Evolutionary conservation across 2,888 invertebrate genomes (phyloP), one percentile per base, ranked within the genome.

Genomic region (Thumatha senex): DNA sequence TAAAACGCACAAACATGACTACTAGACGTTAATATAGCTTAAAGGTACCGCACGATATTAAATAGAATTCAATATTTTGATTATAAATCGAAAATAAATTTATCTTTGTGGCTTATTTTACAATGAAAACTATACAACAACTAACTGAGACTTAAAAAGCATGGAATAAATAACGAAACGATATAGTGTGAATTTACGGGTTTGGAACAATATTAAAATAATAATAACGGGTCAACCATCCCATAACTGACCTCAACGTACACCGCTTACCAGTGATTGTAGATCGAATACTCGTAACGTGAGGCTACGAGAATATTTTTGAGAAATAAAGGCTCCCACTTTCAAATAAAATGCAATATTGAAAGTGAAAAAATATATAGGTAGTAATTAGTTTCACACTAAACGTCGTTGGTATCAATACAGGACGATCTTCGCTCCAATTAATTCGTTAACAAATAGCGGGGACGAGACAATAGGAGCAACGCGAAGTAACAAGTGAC

Each of bases 401-500:
- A 49, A 44, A 34, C 45, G 31, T 11, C 35, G 10, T n/a, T n/a
- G 8, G 34, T 51, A 51, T 51, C 43, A 12, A 14, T 42, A 12
- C 34, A 31, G 12, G 31, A 13, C 34, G 43, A 40, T 47, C 51
- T 40, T 44, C 54, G 60, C 35, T 42, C 79, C 84, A 83, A 86
- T 87, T 84, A 87, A 80, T 82, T 78, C 76, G 79, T 75, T 67
- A 80, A 85, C 78, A 80, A 82, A 86, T 78, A 78, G 79, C 51
- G 56, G 45, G 57, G 56, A 54, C 62, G 51, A 62, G 71, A 81
- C 79, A 80, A 78, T 75, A 67, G 57, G 53, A 42, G 30, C 41
- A 45, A 62, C 54, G 58, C 66, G 61, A 64, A 58, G 35, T 39
- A 56, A 47, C 48, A 53, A 49, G 41, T 55, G 70, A 62, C 59